Conservation (phyloP, 2,797 vertebrate species). For the Onychomys torridus region DNA sequence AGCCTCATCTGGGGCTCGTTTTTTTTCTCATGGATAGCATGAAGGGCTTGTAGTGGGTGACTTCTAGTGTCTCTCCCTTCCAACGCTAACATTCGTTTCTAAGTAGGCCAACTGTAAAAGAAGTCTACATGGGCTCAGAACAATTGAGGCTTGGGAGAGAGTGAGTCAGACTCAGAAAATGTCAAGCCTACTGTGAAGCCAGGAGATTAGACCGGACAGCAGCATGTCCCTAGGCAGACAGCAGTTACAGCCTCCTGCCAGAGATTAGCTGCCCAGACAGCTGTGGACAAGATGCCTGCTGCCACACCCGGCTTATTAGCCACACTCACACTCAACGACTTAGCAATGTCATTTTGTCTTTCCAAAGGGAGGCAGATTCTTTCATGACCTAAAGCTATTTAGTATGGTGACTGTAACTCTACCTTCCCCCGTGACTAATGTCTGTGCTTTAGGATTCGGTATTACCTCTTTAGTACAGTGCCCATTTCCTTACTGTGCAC, state of each 20-base stretch:
- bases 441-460: neutral
- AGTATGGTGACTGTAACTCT: neutral
- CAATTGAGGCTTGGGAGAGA: conserved; percentile 62
- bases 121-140: conserved; percentile 61
- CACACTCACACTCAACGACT: conserved; percentile 38
- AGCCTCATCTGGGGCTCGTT: neutral
- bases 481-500: neutral
- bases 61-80: conserved; percentile 44
- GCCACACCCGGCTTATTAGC: conserved; percentile 45
- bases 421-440: neutral
- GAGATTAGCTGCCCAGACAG: conserved; percentile 64
- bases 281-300: conserved; percentile 28
- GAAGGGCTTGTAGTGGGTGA: conserved; percentile 36
- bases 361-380: neutral
- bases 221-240: neutral
- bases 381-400: conserved; percentile 41
- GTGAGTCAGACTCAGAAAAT: conserved; percentile 75
- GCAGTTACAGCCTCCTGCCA: neutral
- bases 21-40: conserved; percentile 1
- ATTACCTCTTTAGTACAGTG: neutral
- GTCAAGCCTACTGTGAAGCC: conserved; percentile 63
- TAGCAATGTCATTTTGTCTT: neutral
- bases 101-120: conserved; percentile 67
- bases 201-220: conserved; percentile 48
- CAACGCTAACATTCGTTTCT: conserved; percentile 63